Evolutionary conservation across 2,888 invertebrate genomes (phyloP).

Genomic region (Trachelus stipa): DNA sequence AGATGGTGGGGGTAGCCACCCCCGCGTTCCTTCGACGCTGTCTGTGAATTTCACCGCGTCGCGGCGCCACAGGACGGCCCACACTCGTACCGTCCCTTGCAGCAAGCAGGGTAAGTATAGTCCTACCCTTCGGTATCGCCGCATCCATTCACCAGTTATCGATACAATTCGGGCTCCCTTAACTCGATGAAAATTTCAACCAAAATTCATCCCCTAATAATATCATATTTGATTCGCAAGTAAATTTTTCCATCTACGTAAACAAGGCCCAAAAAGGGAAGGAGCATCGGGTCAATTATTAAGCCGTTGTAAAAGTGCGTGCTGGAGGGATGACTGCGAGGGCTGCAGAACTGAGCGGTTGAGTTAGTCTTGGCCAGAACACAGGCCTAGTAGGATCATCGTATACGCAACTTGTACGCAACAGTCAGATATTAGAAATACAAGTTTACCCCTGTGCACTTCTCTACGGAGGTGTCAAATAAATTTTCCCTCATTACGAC

Average conservation of each 20-base stretch:
- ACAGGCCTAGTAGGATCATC: slow-evolving; percentile 64
- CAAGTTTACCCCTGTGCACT: slow-evolving; percentile 17
- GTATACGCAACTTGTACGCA: slow-evolving; percentile 38
- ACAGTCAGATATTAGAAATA: slow-evolving; percentile 14
- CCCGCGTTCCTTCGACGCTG: slow-evolving; percentile 52
- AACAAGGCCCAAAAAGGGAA: neutral
- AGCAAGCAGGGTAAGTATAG: slow-evolving; percentile 31
- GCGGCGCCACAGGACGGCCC: slow-evolving; percentile 63
- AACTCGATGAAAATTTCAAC: neutral
- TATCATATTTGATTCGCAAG: neutral
- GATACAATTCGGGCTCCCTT: neutral
- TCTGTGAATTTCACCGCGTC: slow-evolving; percentile 39
- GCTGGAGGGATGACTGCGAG: slow-evolving; percentile 65
- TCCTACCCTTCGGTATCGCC: slow-evolving; percentile 12
- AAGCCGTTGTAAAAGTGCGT: slow-evolving; percentile 60
- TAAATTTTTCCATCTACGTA: neutral
- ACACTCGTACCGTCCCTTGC: slow-evolving; percentile 45
- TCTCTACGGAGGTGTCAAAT: neutral
- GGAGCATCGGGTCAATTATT: slow-evolving; percentile 47
- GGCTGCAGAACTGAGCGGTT: slow-evolving; percentile 62
- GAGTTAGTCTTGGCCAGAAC: slow-evolving; percentile 66
- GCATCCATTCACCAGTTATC: neutral
- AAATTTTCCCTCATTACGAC: neutral
- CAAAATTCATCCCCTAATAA: neutral
- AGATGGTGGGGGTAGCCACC: slow-evolving; percentile 54